phyloP scores from a whole-genome alignment of 2,888 invertebrate species.

The Caenorhabditis japonica region DNA sequence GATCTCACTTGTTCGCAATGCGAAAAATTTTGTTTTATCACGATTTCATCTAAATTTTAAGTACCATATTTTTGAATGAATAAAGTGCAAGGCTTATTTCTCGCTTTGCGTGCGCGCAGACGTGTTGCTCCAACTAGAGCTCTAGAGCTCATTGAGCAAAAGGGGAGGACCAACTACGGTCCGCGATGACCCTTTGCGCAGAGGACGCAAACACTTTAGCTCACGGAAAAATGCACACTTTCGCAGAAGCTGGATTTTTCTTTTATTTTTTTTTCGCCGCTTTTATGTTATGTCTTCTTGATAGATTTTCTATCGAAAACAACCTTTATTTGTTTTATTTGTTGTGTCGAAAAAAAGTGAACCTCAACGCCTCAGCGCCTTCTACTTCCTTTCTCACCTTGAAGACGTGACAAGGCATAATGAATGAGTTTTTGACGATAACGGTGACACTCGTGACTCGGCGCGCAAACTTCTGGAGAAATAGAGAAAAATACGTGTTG shows the following conservation, averaged over 20 bases:
- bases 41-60: no score
- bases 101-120: not conserved
- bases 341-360: no score
- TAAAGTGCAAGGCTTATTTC: not conserved
- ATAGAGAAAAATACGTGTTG: not conserved
- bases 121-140: not conserved
- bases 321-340: no score
- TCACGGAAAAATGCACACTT: conserved; percentile 15
- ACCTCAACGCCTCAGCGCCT: not conserved
- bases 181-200: conserved; percentile 9
- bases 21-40: no score
- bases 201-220: conserved; percentile 26
- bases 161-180: conserved; percentile 18
- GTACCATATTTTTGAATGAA: conserved; percentile 2
- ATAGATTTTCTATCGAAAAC: not conserved
- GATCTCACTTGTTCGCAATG: conserved; percentile 45
- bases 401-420: conserved; percentile 48
- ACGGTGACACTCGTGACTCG: conserved; percentile 27
- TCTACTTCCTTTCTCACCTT: conserved; percentile 17
- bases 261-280: conserved; percentile 8
- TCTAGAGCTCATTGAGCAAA: not conserved
- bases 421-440: conserved; percentile 40
- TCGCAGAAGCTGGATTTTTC: conserved; percentile 6
- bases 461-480: not conserved
- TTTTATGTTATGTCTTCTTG: not conserved